phyloP scores from a whole-genome alignment of 2,113 vertebrate species.

The Lycocorax pyrrhopterus region DNA sequence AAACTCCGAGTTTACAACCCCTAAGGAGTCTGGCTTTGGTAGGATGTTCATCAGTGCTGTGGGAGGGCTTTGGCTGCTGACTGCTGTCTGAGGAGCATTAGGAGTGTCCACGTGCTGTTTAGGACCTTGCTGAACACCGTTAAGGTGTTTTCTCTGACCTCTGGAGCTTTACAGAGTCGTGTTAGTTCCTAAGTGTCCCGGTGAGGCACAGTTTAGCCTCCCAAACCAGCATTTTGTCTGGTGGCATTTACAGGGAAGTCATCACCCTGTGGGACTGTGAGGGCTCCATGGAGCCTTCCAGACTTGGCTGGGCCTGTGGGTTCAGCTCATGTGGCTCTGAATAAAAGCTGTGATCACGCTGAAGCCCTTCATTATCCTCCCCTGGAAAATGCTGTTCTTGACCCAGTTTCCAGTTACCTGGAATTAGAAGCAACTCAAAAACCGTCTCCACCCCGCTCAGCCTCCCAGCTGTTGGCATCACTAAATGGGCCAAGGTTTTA shows the following conservation, averaged over 20 bases:
- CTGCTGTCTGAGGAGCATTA: not conserved
- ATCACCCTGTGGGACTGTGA: not conserved
- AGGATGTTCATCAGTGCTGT: not conserved
- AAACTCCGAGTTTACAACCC: not conserved
- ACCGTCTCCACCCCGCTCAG: not conserved
- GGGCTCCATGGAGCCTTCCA: not conserved
- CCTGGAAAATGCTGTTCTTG: not conserved
- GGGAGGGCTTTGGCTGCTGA: not conserved
- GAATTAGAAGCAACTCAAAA: not conserved
- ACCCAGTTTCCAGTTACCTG: not conserved
- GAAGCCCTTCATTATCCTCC: not conserved
- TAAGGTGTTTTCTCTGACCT: not conserved
- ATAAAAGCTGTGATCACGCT: not conserved
- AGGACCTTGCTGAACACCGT: not conserved
- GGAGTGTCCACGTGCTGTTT: not conserved
- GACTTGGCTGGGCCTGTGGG: not conserved
- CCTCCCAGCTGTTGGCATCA: not conserved
- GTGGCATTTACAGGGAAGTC: not conserved
- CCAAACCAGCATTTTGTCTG: not conserved
- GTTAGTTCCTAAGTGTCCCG: not conserved
- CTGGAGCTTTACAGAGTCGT: not conserved
- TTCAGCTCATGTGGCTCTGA: not conserved
- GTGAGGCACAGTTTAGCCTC: not conserved
- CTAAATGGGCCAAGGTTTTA: not conserved
- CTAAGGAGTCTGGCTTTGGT: not conserved